Conservation (phyloP, 2,113 vertebrate species). For the Addax nasomaculatus region DNA sequence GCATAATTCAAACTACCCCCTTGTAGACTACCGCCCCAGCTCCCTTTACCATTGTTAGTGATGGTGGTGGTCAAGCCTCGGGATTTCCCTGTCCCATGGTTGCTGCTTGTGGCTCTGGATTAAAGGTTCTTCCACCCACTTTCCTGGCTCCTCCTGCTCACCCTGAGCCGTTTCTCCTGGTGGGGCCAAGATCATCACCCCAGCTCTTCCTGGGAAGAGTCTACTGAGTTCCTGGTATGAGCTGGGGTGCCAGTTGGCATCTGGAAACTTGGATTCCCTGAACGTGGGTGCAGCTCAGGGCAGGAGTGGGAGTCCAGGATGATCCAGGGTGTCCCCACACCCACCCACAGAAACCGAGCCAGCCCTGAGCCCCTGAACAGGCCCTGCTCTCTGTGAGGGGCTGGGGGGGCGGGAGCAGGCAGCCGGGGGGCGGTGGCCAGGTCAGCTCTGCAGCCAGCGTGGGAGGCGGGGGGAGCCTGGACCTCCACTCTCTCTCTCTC, state of each 20-base stretch:
- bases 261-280: neutral
- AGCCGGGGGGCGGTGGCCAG: neutral
- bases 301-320: neutral
- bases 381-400: neutral
- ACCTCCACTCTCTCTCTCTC: neutral
- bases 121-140: neutral
- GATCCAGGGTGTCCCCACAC: neutral
- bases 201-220: neutral
- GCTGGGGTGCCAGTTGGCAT: neutral
- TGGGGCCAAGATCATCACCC: neutral
- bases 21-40: neutral
- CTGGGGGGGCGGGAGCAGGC: neutral
- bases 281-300: neutral
- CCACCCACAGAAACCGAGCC: neutral
- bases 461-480: neutral
- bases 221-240: neutral
- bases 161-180: neutral
- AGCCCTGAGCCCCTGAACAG: neutral
- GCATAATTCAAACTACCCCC: neutral
- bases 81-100: rapidly evolving
- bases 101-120: neutral
- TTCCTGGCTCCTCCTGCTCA: neutral
- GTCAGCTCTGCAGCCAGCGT: neutral
- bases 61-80: rapidly evolving
- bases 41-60: neutral